Conservation (phyloP, 2,113 vertebrate species). For the Hippoglossus stenolepis region DNA sequence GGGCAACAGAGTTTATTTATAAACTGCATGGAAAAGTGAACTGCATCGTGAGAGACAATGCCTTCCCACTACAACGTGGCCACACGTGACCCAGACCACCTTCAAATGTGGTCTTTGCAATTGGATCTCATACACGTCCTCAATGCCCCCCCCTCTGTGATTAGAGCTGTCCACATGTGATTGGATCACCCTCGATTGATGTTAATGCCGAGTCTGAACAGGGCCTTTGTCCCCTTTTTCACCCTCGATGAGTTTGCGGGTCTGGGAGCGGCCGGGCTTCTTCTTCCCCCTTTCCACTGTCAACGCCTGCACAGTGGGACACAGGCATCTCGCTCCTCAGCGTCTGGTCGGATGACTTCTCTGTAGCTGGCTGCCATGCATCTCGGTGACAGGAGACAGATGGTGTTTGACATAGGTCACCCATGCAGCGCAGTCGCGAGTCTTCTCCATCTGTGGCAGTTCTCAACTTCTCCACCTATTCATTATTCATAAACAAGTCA, state of each 20-base stretch:
- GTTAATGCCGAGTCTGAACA: background rate
- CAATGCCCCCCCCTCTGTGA: background rate
- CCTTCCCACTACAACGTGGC: no score
- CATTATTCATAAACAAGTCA: conserved; percentile 63
- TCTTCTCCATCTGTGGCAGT: conserved; percentile 47
- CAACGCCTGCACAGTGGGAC: background rate
- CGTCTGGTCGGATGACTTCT: conserved; percentile 26
- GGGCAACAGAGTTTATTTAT: no score
- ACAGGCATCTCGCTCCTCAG: conserved; percentile 15
- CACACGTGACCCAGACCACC: background rate
- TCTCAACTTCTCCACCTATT: conserved; percentile 54
- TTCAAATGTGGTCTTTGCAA: background rate
- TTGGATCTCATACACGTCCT: background rate
- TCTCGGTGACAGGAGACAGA: conserved; percentile 68
- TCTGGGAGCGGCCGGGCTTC: background rate
- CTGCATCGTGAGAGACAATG: no score
- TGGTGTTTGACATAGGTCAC: conserved; percentile 68
- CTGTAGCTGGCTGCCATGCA: conserved; percentile 32
- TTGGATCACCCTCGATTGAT: background rate
- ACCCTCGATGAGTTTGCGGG: background rate
- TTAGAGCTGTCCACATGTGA: background rate
- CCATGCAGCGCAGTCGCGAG: conserved; percentile 58
- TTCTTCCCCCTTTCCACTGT: background rate
- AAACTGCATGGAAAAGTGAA: no score
- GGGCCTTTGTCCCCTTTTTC: background rate